Base-by-base conservation (phyloP, 2,797 vertebrate genomes). In the Phoxinus dragarum region DNA sequence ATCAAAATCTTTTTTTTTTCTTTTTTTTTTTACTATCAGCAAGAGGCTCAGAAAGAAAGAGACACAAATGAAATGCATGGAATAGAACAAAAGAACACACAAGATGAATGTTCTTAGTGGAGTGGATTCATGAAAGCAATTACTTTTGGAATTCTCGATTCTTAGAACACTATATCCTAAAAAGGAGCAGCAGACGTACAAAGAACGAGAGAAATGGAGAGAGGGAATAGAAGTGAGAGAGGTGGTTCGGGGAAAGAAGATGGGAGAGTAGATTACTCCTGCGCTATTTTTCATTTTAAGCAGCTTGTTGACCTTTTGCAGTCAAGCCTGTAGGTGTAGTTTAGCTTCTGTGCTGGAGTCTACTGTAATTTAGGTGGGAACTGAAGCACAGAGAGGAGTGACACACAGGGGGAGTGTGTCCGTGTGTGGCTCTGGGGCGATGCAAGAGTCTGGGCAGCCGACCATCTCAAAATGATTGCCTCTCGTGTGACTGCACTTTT, bases 241-340 rank as follows among this genome's bases (percentile, higher is more conserved):
- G 27, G 40, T 10, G 9, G 64, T 16, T 49, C 4, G 11, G 38
- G 82, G 56, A 81, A 90, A 85, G 85, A 74, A 89, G 84, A 89
- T 86, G 34, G 92, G 92, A 84, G 80, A 90, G 87, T 80, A 94
- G 92, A 94, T 94, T 92, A 93, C 88, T 89, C 90, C 67, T 72
- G 86, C 86, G 67, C 86, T 94, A 92, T 95, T 96, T 93, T 95
- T 96, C 91, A 92, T 93, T 95, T 95, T 94, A 94, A 95, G 89
- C 90, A 94, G 91, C 90, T 95, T 94, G 92, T 94, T 95, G 94
- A 95, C 95, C 94, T 96, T 93, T 85, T 92, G 86, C 92, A 90
- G 90, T 93, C 94, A 90, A 93, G 89, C 93, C 91, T 94, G 91
- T 92, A 93, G 94, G 93, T 95, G 91, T 91, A 93, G 90, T 92